Percentiles rank a stretch among this genome's conserved stretches.
Evolutionary conservation across 2,888 invertebrate species (phyloP).

Genomic region (Pristionchus fissidentatus): DNA sequence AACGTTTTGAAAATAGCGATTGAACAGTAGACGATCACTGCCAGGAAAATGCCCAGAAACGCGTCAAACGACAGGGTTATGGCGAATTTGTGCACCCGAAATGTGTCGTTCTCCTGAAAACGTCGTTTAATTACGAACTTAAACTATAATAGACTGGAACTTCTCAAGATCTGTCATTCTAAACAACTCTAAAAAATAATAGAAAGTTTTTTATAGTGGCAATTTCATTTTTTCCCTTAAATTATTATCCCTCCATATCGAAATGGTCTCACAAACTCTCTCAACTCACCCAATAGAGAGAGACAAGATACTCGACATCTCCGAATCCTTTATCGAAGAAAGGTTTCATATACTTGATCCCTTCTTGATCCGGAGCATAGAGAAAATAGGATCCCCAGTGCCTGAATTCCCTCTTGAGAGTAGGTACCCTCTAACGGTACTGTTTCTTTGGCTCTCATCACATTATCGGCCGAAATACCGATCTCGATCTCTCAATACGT

Average conservation of each 20-base stretch:
- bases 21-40: slow-evolving; percentile 4
- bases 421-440: neutral
- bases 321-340: neutral
- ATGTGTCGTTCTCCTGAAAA: neutral
- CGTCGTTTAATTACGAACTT: neutral
- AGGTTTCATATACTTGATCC: neutral
- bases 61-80: neutral
- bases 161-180: neutral
- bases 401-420: no score
- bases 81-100: neutral
- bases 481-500: no score
- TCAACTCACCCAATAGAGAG: neutral
- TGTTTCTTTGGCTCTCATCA: neutral
- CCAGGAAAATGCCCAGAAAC: neutral
- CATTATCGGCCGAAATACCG: no score
- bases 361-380: neutral
- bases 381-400: neutral
- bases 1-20: neutral
- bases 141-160: no score
- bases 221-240: no score
- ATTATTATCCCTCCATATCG: no score
- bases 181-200: no score
- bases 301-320: neutral
- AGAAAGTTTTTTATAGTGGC: no score
- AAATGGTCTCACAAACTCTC: neutral